phyloP scores from a whole-genome alignment of 2,797 vertebrate genomes.

The Okamejei kenojei region DNA sequence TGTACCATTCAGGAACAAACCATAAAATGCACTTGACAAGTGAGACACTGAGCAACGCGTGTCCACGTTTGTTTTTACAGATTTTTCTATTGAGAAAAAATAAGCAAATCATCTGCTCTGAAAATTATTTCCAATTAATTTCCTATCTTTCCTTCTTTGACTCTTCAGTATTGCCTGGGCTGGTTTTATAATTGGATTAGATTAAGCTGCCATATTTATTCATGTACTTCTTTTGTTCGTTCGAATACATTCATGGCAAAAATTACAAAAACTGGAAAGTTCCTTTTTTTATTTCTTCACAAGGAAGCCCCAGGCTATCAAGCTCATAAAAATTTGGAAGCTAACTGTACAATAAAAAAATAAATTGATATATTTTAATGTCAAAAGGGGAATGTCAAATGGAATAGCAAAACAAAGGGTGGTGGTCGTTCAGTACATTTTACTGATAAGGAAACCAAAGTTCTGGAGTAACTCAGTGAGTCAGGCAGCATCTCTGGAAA shows the following conservation, averaged over 20 bases:
- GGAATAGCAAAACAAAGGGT: background rate
- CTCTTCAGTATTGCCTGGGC: background rate
- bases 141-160: background rate
- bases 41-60: background rate
- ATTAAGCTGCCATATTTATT: background rate
- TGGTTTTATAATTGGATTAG: conserved; percentile 26
- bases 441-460: background rate
- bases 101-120: background rate
- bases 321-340: background rate
- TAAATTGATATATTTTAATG: background rate
- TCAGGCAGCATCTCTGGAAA: too few relatives aligned
- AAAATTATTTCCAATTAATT: conserved; percentile 18
- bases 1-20: background rate
- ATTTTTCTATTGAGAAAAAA: background rate
- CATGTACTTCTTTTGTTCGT: background rate
- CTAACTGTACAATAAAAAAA: background rate
- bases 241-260: conserved; percentile 6
- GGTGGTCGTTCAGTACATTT: background rate
- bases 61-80: background rate
- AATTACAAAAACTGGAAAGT: background rate
- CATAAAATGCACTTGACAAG: background rate
- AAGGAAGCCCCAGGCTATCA: background rate
- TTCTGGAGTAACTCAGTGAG: too few relatives aligned
- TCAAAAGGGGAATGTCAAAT: background rate
- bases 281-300: background rate